phyloP scores from a whole-genome alignment of 2,888 invertebrate species.

The Myathropa florea region DNA sequence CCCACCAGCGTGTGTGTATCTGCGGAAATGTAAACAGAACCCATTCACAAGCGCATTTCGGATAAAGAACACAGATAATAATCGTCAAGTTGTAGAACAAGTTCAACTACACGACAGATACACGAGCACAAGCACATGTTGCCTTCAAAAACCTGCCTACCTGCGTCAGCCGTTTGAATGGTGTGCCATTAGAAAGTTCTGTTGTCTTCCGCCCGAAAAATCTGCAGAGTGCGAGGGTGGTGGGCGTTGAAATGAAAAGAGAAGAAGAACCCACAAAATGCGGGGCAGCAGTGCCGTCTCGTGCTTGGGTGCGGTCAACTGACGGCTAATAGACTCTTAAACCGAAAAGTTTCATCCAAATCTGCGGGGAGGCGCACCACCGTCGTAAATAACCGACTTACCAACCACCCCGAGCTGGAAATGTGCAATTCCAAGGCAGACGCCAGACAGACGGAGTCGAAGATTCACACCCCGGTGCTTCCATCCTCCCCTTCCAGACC shows the following conservation, averaged over 20 bases:
- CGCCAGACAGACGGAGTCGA: slow-evolving; percentile 61
- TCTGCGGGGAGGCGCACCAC: not conserved
- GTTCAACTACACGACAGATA: slow-evolving; percentile 38
- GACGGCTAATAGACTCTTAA: slow-evolving; percentile 39
- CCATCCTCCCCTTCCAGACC: not conserved
- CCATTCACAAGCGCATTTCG: slow-evolving; percentile 26
- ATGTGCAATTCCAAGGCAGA: slow-evolving; percentile 43
- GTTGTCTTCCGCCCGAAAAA: not conserved
- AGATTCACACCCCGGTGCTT: slow-evolving; percentile 36
- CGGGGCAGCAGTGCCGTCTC: not conserved
- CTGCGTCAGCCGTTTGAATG: not conserved
- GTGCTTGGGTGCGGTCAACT: slow-evolving; percentile 54
- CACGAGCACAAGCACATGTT: slow-evolving; percentile 43
- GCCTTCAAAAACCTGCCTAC: not conserved
- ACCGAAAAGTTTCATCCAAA: slow-evolving; percentile 22
- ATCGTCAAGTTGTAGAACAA: slow-evolving; percentile 57
- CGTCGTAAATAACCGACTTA: slow-evolving; percentile 31
- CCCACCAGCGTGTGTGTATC: not conserved
- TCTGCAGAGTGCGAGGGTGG: not conserved
- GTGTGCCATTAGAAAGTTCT: slow-evolving; percentile 1
- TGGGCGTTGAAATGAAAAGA: not conserved
- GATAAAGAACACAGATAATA: slow-evolving; percentile 59
- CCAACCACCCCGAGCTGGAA: not conserved
- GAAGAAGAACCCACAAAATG: not conserved
- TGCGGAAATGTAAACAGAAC: slow-evolving; percentile 46